Evolutionary conservation across 2,113 vertebrate genomes (phyloP), one percentile per base, ranked within the genome.

Genomic region (Epinephelus fuscoguttatus): DNA sequence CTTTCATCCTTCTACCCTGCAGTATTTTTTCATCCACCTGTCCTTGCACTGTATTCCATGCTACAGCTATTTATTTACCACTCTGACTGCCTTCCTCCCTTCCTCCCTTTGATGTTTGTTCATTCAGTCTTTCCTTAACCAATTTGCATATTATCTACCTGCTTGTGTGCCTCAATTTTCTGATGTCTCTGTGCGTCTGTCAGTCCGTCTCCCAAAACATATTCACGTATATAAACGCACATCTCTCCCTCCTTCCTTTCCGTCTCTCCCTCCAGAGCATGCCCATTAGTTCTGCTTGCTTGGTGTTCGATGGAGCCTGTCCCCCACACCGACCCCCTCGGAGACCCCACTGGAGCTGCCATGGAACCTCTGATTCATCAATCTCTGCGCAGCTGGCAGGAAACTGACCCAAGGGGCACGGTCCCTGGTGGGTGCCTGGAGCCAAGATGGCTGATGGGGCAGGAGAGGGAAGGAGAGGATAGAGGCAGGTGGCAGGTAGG

Each of bases 241-340:
- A 67, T 53, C 70, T 84, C 75, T 84, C 45, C 37, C 53, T 71
- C 27, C 60, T 50, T 62, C 33, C 47, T 60, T 64, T 42, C 10
- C 11, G 33, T 73, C 68, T 66, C 69, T 74, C 66, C 75, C 91
- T 89, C 88, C 69, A 80, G 89, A 87, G 88, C 79, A 84, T 85
- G 80, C 75, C 77, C 81, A 91, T 94, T 94, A 94, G 94, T 92
- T 93, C 88, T 89, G 92, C 91, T 92, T 91, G 89, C 93, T 93
- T 91, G 90, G 85, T 85, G 87, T 89, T 88, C 62, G 84, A 94
- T 90, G 88, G 84, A 91, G 93, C 90, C 86, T 85, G 88, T 87
- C 91, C 87, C 7, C 82, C 79, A 73, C 45, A 50, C 73, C 3
- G 62, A 67, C 70, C 82, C 81, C 90, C 64, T 84, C 40, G 66